A percentile compares a stretch with the other conserved stretches of the same genome.
These are phyloP conservation scores for Hirundichthys speculiger DNA, from an alignment of 2,113 vertebrate genomes.

Conservation along the genomic window DNA sequence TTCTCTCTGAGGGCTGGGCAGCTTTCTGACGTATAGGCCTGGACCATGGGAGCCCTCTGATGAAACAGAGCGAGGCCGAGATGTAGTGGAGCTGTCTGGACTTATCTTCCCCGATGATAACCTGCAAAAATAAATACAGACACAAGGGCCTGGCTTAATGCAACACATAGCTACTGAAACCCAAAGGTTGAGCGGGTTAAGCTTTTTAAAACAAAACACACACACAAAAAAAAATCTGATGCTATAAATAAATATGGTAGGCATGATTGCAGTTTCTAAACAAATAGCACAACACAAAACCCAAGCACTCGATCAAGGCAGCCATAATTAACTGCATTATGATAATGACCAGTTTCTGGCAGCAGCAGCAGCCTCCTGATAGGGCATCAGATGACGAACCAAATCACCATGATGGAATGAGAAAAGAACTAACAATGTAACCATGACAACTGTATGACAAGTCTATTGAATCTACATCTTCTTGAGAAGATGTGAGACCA, in stretches of 20 bases:
- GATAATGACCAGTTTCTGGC: conserved; percentile 49
- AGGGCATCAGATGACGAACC: conserved; percentile 60
- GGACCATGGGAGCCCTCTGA: conserved; percentile 88
- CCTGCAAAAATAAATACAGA: conserved; percentile 79
- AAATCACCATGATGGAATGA: conserved; percentile 62
- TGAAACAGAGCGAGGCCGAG: conserved; percentile 91
- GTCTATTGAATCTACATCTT: conserved; percentile 57
- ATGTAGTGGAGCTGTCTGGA: conserved; percentile 94
- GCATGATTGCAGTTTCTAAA: conserved; percentile 28
- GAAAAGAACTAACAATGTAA: conserved; percentile 53
- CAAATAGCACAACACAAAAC: conserved; percentile 58
- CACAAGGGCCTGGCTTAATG: conserved; percentile 35
- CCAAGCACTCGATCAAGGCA: conserved; percentile 43
- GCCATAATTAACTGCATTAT: conserved; percentile 51
- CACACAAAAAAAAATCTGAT: conserved; percentile 13
- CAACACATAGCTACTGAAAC: not conserved
- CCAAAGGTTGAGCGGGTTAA: not conserved
- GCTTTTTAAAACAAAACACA: conserved; percentile 21
- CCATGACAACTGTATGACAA: conserved; percentile 63
- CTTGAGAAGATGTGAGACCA: conserved; percentile 56
- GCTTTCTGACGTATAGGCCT: conserved; percentile 89
- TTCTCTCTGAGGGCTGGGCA: conserved; percentile 92
- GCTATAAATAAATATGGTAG: conserved; percentile 14
- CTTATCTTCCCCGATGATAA: conserved; percentile 98
- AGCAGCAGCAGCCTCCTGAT: conserved; percentile 35